These are phyloP conservation scores for Pammene fasciana DNA, from an alignment of 2,888 invertebrate genomes.

Conservation along the genomic window DNA sequence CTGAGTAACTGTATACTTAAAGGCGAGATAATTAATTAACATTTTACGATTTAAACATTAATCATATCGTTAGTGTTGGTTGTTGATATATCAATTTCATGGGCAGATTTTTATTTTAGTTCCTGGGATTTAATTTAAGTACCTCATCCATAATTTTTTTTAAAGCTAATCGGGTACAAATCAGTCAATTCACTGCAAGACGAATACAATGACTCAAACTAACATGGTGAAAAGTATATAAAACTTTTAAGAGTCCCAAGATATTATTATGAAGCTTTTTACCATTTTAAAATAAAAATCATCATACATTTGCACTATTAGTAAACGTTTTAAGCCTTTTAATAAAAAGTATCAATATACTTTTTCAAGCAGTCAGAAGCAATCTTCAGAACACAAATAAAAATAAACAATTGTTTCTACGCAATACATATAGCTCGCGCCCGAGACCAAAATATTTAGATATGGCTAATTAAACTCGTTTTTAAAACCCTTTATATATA, in stretches of 20 bases:
- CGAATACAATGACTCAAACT: background rate
- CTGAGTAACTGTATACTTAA: background rate
- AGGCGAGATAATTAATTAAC: conserved; percentile 3
- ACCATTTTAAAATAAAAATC: no score
- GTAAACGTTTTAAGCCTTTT: no score
- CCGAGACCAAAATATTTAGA: no score
- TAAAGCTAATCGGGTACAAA: background rate
- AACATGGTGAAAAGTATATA: background rate
- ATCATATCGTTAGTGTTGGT: background rate
- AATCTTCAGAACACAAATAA: no score
- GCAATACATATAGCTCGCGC: no score
- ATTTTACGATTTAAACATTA: background rate
- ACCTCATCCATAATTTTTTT: background rate
- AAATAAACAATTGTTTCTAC: conserved; percentile 18
- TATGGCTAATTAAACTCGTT: conserved; percentile 32
- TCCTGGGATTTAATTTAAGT: background rate
- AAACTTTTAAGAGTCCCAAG: no score
- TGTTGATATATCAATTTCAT: background rate
- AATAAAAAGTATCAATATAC: no score
- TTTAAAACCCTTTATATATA: no score
- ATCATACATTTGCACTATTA: no score
- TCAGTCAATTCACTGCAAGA: background rate
- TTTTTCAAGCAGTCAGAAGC: no score
- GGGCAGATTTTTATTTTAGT: background rate
- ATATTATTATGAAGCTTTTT: no score